phyloP scores from a whole-genome alignment of 2,888 invertebrate genomes.

The Chouioia cunea region DNA sequence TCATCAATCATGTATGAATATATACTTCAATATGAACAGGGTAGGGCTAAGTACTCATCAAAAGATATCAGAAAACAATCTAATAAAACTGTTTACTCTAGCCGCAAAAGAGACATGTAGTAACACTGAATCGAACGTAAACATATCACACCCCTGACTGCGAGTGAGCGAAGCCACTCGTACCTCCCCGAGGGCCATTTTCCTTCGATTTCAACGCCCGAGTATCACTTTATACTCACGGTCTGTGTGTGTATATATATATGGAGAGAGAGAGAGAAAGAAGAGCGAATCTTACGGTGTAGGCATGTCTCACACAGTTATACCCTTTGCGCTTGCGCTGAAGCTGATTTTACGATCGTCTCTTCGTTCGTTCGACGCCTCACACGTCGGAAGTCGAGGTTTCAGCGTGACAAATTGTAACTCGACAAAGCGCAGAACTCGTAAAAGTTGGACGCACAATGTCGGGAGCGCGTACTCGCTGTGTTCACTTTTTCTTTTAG shows the following conservation, averaged over 20 bases:
- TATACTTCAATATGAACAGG: too few species aligned
- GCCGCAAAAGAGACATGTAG: conserved; percentile 3
- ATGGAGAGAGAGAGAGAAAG: too few species aligned
- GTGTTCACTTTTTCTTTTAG: conserved; percentile 1
- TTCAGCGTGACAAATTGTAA: conserved; percentile 45
- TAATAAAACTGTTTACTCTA: too few species aligned
- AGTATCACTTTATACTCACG: conserved; percentile 23
- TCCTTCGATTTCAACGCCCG: neutral
- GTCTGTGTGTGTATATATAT: conserved; percentile 6
- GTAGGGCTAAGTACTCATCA: too few species aligned
- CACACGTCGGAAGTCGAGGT: conserved; percentile 7
- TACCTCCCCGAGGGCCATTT: conserved; percentile 9
- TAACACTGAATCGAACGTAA: conserved; percentile 8
- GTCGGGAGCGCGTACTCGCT: too few species aligned
- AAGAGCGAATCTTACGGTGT: too few species aligned
- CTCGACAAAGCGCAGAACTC: conserved; percentile 35
- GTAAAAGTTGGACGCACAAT: conserved; percentile 26
- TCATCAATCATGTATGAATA: too few species aligned
- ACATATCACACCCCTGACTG: neutral
- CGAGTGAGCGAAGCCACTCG: conserved; percentile 1
- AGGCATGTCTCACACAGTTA: neutral
- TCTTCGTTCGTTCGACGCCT: conserved; percentile 8
- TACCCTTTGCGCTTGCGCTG: conserved; percentile 9
- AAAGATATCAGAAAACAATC: too few species aligned
- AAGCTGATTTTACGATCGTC: conserved; percentile 30